These are phyloP conservation scores for Hydropotes inermis DNA, from an alignment of 2,113 vertebrate species.

Conservation along the genomic window DNA sequence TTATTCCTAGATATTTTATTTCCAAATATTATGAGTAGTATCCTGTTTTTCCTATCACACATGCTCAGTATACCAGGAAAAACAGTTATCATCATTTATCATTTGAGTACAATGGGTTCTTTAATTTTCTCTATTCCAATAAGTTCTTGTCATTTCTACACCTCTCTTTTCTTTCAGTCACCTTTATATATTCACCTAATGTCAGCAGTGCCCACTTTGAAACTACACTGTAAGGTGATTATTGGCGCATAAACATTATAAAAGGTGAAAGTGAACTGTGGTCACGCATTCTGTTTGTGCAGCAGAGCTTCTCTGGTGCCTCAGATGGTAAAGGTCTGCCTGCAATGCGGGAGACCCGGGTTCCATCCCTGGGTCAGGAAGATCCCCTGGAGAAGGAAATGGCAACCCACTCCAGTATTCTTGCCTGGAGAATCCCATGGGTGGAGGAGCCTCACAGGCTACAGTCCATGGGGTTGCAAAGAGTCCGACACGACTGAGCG, in stretches of 20 bases:
- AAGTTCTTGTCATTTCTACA: neutral
- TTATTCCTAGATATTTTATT: neutral
- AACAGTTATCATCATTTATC: neutral
- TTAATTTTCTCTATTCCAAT: neutral
- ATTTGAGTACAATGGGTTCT: neutral
- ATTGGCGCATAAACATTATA: neutral
- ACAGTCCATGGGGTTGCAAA: neutral
- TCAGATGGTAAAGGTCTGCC: neutral
- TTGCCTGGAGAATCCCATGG: neutral
- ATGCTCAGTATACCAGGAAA: neutral
- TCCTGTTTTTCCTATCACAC: neutral
- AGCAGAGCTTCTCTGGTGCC: neutral
- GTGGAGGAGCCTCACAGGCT: rapidly evolving
- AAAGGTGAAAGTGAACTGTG: neutral
- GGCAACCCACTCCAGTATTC: neutral
- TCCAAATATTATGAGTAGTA: neutral
- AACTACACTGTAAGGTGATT: neutral
- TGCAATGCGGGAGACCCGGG: rapidly evolving
- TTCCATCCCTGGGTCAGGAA: neutral
- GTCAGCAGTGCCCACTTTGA: neutral
- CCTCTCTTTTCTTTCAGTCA: neutral
- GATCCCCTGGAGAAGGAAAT: neutral
- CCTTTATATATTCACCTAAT: neutral
- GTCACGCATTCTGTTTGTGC: neutral
- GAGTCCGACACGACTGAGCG: neutral